Evolutionary conservation across 2,113 vertebrate species (phyloP).

Genomic region (Petrocephalus microphthalmus): DNA sequence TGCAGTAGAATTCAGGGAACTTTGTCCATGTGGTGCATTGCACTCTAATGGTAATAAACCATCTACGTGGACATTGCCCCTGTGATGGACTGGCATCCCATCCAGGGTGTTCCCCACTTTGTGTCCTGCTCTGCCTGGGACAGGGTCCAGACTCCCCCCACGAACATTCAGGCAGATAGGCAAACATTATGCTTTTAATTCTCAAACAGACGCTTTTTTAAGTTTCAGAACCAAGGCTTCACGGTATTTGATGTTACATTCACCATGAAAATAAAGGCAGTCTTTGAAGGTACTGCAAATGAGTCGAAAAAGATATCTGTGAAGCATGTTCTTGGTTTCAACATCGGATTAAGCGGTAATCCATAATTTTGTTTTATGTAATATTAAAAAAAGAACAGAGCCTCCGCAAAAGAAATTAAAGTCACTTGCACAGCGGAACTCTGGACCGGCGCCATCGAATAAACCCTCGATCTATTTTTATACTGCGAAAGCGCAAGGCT

Average conservation of each 20-base stretch:
- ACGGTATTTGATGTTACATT: not conserved
- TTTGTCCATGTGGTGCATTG: not conserved
- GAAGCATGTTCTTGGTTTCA: not conserved
- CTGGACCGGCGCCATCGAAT: not conserved
- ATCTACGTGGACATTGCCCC: not conserved
- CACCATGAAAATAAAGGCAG: not conserved
- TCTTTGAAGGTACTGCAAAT: not conserved
- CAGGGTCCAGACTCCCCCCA: not conserved
- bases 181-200: not conserved
- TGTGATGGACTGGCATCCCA: not conserved
- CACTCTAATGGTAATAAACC: not conserved
- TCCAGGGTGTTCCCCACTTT: not conserved
- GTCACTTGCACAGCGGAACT: not conserved
- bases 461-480: not conserved
- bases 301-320: not conserved
- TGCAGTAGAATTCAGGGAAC: not conserved
- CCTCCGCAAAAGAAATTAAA: slow-evolving; percentile 9
- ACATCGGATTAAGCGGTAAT: not conserved
- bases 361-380: not conserved
- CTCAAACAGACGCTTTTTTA: not conserved
- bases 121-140: not conserved
- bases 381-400: not conserved
- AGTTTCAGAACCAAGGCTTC: too few species aligned
- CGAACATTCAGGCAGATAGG: not conserved
- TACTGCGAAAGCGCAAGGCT: not conserved